Conservation (phyloP, 2,797 vertebrate species). For the Aerospiza tachiro region DNA sequence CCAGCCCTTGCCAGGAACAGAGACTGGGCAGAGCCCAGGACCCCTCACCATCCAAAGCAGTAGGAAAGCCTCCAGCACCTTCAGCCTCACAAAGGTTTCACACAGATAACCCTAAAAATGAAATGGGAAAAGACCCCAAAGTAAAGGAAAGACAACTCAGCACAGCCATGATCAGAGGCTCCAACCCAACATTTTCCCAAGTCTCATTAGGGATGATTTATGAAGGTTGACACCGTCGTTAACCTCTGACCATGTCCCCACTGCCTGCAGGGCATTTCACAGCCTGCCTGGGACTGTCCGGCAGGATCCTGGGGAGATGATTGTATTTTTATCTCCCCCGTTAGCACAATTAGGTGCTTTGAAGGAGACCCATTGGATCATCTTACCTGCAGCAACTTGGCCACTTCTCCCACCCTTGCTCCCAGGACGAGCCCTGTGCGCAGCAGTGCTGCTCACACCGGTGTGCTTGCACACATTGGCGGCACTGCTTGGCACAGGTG, state of each 20-base stretch:
- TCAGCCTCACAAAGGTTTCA: background rate
- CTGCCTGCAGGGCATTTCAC: background rate
- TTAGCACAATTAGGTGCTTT: background rate
- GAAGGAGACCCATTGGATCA: background rate
- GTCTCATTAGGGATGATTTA: conserved; percentile 47
- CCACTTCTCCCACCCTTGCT: fast-evolving
- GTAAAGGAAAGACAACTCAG: background rate
- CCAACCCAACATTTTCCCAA: background rate
- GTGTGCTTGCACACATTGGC: background rate
- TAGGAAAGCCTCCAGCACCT: background rate
- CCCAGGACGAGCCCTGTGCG: fast-evolving
- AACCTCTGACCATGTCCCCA: conserved; percentile 29
- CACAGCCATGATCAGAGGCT: background rate
- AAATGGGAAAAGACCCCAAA: background rate
- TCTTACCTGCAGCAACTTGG: background rate
- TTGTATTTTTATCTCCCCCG: background rate
- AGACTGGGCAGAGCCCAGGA: background rate
- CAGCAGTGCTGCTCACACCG: fast-evolving
- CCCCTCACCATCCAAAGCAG: fast-evolving
- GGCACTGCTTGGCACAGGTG: background rate
- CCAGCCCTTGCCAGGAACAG: background rate
- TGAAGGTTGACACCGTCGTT: conserved; percentile 16
- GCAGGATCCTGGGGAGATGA: background rate
- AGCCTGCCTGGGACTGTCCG: background rate
- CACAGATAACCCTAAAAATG: background rate